Percentiles rank a stretch among this genome's conserved stretches.
Evolutionary conservation across 2,888 invertebrate genomes (phyloP).

Genomic region (Ditylenchus weischeri): DNA sequence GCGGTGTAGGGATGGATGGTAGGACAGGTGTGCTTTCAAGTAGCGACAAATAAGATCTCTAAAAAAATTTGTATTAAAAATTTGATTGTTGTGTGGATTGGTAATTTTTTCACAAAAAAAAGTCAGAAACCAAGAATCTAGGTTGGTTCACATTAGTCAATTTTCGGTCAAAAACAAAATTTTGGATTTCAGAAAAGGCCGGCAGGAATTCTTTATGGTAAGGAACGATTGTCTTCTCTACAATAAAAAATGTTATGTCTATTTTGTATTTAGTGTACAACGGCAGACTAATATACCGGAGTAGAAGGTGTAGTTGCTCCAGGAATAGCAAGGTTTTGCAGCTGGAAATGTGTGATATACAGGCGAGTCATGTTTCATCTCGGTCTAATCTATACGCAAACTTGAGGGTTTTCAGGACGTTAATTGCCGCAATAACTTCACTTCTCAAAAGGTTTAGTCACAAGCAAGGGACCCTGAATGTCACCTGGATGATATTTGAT

Average conservation of each 20-base stretch:
- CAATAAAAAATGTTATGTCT: no score
- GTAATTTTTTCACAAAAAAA: no score
- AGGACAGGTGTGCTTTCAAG: no score
- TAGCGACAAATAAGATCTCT: no score
- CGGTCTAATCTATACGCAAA: no score
- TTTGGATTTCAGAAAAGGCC: constrained; percentile 29
- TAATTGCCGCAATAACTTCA: constrained; percentile 37
- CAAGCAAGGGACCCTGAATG: no score
- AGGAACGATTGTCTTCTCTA: constrained; percentile 6
- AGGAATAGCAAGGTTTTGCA: constrained; percentile 28
- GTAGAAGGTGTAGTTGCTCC: constrained; percentile 33
- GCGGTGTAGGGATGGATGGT: no score
- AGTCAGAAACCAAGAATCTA: no score
- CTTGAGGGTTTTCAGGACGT: constrained; percentile 25
- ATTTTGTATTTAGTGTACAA: constrained; percentile 35
- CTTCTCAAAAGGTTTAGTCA: constrained; percentile 28
- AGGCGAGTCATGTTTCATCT: neutral
- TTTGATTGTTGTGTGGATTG: no score
- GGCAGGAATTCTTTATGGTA: constrained; percentile 37
- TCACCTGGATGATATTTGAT: neutral
- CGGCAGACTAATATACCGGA: constrained; percentile 34
- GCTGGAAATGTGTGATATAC: constrained; percentile 38
- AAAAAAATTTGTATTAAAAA: no score
- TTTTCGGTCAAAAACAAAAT: no score
- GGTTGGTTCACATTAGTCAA: no score